Evolutionary conservation across 2,113 vertebrate species (phyloP).

Genomic region (Rutilus rutilus): DNA sequence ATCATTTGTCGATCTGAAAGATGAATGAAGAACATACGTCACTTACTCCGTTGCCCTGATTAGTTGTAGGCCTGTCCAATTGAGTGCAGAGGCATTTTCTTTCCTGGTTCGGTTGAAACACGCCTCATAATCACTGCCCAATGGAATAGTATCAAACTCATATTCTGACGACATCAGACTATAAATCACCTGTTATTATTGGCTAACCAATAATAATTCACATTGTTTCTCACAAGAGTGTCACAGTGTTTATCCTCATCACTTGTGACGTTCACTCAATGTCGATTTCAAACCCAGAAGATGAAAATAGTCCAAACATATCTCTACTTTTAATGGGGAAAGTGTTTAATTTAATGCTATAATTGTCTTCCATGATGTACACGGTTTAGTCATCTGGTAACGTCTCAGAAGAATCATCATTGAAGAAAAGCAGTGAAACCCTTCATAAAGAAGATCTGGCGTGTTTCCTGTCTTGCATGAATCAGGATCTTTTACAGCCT

Average conservation of each 20-base stretch:
- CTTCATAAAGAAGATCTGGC: background rate
- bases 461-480: background rate
- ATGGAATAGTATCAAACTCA: too few species aligned
- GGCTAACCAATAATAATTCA: background rate
- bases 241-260: background rate
- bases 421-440: background rate
- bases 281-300: background rate
- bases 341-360: too few species aligned
- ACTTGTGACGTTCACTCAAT: background rate
- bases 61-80: too few species aligned
- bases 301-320: background rate
- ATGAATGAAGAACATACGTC: too few species aligned
- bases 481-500: conserved; percentile 16
- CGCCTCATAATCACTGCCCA: too few species aligned
- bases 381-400: background rate
- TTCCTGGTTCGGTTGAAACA: too few species aligned
- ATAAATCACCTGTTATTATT: background rate
- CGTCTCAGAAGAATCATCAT: background rate
- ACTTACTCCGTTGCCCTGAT: too few species aligned
- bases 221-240: too few species aligned
- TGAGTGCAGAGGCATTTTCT: too few species aligned
- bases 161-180: too few species aligned
- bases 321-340: too few species aligned
- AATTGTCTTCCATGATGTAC: background rate
- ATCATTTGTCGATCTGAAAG: too few species aligned